Percentiles rank a stretch among this genome's conserved stretches.
phyloP scores from a whole-genome alignment of 2,113 vertebrate genomes.

The Pelobates fuscus region DNA sequence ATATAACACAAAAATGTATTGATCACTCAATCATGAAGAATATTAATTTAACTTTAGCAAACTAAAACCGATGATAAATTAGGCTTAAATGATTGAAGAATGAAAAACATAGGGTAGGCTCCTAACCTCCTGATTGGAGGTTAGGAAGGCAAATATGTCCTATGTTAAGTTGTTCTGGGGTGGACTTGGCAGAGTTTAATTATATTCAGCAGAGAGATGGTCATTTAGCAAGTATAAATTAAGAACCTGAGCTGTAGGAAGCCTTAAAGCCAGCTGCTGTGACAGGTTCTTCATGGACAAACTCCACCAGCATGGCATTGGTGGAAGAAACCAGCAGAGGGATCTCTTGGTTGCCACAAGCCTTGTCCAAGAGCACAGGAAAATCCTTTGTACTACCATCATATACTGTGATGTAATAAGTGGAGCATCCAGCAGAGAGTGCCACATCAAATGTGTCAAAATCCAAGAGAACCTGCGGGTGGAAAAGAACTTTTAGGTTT shows the following conservation, averaged over 20 bases:
- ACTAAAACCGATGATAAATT: no score
- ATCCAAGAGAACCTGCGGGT: constrained; percentile 7
- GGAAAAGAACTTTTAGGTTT: neutral
- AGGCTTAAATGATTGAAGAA: no score
- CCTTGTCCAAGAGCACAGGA: constrained; percentile 14
- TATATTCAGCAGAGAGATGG: no score
- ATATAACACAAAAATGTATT: no score
- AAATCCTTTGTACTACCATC: neutral
- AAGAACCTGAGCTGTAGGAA: constrained; percentile 34
- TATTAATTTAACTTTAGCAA: no score
- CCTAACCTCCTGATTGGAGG: no score
- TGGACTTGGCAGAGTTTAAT: no score
- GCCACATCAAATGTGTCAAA: constrained; percentile 6
- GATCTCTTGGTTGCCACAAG: constrained; percentile 12
- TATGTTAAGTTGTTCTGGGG: no score
- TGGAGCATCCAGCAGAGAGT: constrained; percentile 2
- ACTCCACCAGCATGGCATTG: constrained; percentile 20
- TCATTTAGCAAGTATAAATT: no score
- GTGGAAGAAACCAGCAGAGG: constrained; percentile 35
- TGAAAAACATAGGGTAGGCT: no score
- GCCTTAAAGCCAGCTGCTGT: neutral
- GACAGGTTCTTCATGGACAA: neutral
- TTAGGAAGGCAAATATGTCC: no score
- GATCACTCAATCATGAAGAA: no score
- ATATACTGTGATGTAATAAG: constrained; percentile 22